phyloP scores from a whole-genome alignment of 2,888 invertebrate genomes.

The Pachymerium ferrugineum region DNA sequence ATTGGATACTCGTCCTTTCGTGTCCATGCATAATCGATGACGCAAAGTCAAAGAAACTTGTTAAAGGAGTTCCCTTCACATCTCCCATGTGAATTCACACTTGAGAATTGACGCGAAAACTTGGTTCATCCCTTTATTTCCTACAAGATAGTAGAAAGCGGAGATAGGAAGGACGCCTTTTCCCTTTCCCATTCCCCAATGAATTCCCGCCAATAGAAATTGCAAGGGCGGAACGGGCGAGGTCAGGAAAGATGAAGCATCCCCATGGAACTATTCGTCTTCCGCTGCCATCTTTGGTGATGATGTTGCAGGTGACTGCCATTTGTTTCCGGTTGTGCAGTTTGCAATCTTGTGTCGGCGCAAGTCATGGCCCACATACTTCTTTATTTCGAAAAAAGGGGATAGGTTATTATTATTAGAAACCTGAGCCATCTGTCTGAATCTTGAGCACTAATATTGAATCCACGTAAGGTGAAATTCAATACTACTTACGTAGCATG shows the following conservation, averaged over 20 bases:
- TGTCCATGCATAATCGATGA: slow-evolving; percentile 5
- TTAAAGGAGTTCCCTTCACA: neutral
- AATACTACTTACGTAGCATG: too few species aligned
- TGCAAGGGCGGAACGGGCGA: slow-evolving; percentile 27
- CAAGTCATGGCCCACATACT: too few species aligned
- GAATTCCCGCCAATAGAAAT: slow-evolving; percentile 17
- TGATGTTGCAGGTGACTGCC: neutral
- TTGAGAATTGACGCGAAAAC: slow-evolving; percentile 15
- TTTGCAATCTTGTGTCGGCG: too few species aligned
- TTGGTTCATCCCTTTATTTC: slow-evolving; percentile 24
- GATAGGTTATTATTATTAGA: too few species aligned
- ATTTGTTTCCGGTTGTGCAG: slow-evolving; percentile 12
- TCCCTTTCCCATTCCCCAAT: slow-evolving; percentile 11
- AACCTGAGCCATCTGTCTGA: too few species aligned
- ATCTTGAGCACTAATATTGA: too few species aligned
- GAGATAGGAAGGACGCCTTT: neutral
- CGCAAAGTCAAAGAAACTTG: neutral
- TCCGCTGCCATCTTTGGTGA: slow-evolving; percentile 15
- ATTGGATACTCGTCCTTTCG: neutral
- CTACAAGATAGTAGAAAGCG: slow-evolving; percentile 7
- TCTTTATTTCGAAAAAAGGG: too few species aligned
- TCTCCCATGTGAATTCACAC: slow-evolving; percentile 7
- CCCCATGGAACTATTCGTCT: slow-evolving; percentile 12
- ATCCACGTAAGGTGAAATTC: too few species aligned
- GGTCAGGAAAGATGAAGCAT: slow-evolving; percentile 19